Base-by-base conservation (phyloP, 2,113 vertebrate species). In the Dromas ardeola region DNA sequence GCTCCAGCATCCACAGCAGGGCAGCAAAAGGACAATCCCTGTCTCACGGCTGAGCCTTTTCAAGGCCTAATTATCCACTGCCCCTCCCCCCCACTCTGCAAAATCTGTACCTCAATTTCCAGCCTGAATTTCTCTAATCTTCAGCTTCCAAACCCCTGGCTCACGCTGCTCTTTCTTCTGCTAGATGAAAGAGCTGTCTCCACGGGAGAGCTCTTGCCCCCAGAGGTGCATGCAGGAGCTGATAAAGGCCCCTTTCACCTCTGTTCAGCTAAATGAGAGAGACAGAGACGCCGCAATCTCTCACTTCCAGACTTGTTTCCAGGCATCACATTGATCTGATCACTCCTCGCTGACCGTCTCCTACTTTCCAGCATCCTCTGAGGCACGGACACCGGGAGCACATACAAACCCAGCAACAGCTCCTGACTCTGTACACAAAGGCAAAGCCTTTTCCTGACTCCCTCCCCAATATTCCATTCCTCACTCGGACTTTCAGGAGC, bases 401-500 rank as follows among this genome's bases (percentile, higher is more conserved):
- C 1, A 1, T 6, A n/a, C 11, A 2, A 36, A 47, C 36, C 22
- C 38, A 25, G 65, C 0, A 0, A 29, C 2, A 29, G 53, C 20
- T 61, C 27, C 61, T 34, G 15, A n/a, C 21, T 36, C 67, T 0
- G 0, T 0, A 4, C 36, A 26, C 67, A 29, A 36, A 77, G 36
- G 47, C 21, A 40, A 63, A 86, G 30, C 74, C 21, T 59, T 19
- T n/a, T 62, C 80, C 38, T 20, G 5, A 22, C 21, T 84, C 59
- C 52, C 19, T 26, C 52, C 32, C 32, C 45, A 11, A 6, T 5
- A 30, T 11, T 53, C 23, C 61, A 20, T 11, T 56, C 29, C 71
- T 25, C 59, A 6, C 29, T 59, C 3, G 0, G 49, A 22, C 4
- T 38, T 56, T 70, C 43, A 19, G 92, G 63, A 89, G 15, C 18